Evolutionary conservation across 2,888 invertebrate species (phyloP).

Genomic region (Trissonchulus latispiculum): DNA sequence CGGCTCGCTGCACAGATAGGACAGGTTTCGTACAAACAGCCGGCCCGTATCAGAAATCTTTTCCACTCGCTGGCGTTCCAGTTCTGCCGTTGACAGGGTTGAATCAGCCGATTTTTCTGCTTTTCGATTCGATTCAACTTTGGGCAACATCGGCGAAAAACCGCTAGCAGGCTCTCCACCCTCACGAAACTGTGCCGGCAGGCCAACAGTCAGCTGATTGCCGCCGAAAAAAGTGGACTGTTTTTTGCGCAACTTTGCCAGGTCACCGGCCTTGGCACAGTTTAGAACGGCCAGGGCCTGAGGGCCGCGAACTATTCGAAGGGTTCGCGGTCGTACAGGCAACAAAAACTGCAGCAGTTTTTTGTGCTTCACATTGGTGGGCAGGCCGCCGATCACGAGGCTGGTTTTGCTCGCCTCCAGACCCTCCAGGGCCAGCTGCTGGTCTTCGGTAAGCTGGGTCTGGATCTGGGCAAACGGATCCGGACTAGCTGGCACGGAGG

Average conservation of each 20-base stretch:
- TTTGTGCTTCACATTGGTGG: conserved; percentile 17
- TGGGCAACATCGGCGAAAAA: no score
- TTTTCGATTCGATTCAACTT: no score
- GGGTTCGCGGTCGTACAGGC: conserved; percentile 36
- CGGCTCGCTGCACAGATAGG: conserved; percentile 68
- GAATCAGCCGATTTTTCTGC: no score
- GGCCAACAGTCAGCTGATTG: conserved; percentile 28
- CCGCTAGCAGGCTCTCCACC: no score
- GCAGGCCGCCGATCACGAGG: background rate
- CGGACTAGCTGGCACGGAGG: no score
- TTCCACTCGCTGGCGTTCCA: conserved; percentile 26
- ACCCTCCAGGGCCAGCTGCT: background rate
- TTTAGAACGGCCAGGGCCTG: conserved; percentile 31
- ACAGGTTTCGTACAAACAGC: conserved; percentile 79
- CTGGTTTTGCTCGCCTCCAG: no score
- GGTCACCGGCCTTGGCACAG: conserved; percentile 35
- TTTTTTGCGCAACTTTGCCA: conserved; percentile 31
- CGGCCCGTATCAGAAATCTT: conserved; percentile 59
- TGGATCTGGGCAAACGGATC: background rate
- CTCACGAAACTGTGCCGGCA: background rate
- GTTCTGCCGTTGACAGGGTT: no score
- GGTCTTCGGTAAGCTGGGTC: background rate
- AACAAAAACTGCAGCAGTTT: conserved; percentile 35
- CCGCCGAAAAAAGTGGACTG: conserved; percentile 37
- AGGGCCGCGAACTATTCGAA: background rate